Evolutionary conservation across 2,797 vertebrate species (phyloP).

Genomic region (Poecilia wingei): DNA sequence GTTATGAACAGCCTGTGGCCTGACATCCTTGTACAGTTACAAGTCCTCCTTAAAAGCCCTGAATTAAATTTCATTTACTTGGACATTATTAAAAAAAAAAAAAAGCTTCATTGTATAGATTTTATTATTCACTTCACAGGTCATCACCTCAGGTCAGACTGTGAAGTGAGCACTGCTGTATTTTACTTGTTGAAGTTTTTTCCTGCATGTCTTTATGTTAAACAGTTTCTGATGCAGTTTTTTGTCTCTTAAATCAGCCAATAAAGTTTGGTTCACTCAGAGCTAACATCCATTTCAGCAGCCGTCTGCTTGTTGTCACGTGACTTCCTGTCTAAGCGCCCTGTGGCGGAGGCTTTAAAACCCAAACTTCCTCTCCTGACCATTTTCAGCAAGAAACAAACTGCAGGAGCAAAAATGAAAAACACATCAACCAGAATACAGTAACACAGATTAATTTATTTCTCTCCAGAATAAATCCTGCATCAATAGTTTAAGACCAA

Average conservation of each 20-base stretch:
- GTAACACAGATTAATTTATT: conserved; percentile 63
- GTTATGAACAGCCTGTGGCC: conserved; percentile 47
- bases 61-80: neutral
- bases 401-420: neutral
- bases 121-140: neutral
- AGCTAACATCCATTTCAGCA: neutral
- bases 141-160: neutral
- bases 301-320: neutral
- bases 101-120: neutral
- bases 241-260: neutral
- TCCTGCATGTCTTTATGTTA: neutral
- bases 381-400: neutral
- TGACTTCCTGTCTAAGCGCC: conserved; percentile 38
- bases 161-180: neutral
- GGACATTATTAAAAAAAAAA: neutral
- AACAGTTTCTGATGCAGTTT: neutral
- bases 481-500: conserved; percentile 79
- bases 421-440: neutral
- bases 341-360: conserved; percentile 7
- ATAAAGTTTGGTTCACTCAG: neutral
- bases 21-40: conserved; percentile 13
- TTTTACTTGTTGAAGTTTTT: neutral
- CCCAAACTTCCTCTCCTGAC: conserved; percentile 53
- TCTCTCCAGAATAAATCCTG: conserved; percentile 84
- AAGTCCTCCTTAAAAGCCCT: neutral